phyloP scores from a whole-genome alignment of 1,140 invertebrate genomes.

The Drosophila aff. region DNA sequence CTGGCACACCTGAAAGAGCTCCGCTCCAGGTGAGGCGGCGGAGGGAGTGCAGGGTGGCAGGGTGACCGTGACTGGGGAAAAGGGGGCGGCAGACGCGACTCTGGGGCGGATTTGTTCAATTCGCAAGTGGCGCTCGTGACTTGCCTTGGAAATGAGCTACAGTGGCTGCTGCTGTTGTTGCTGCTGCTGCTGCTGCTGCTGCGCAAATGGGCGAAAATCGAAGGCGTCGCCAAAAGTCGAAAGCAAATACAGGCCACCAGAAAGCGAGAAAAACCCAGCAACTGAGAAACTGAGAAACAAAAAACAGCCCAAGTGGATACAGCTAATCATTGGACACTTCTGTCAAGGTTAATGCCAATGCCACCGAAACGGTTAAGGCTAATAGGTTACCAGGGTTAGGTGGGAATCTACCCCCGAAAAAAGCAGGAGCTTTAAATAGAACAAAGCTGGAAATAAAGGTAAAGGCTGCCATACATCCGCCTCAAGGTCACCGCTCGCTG shows the following conservation, averaged over 20 bases:
- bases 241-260: slow-evolving; percentile 27
- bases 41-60: neutral
- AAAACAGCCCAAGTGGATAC: neutral
- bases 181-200: slow-evolving; percentile 16
- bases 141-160: slow-evolving; percentile 72
- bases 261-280: slow-evolving; percentile 16
- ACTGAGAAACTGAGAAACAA: neutral
- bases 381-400: neutral
- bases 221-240: slow-evolving; percentile 43
- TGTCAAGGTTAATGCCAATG: slow-evolving; percentile 14
- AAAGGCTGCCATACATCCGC: neutral
- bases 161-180: neutral
- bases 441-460: neutral
- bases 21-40: neutral
- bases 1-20: slow-evolving; percentile 42
- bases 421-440: neutral
- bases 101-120: slow-evolving; percentile 67
- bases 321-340: slow-evolving; percentile 5
- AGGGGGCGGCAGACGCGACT: slow-evolving; percentile 39
- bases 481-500: slow-evolving; percentile 10
- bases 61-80: neutral
- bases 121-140: slow-evolving; percentile 77
- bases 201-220: slow-evolving; percentile 51
- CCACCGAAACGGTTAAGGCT: neutral
- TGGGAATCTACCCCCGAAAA: neutral